These are phyloP conservation scores for Bembecia ichneumoniformis DNA, from an alignment of 2,888 invertebrate species.

Conservation along the genomic window DNA sequence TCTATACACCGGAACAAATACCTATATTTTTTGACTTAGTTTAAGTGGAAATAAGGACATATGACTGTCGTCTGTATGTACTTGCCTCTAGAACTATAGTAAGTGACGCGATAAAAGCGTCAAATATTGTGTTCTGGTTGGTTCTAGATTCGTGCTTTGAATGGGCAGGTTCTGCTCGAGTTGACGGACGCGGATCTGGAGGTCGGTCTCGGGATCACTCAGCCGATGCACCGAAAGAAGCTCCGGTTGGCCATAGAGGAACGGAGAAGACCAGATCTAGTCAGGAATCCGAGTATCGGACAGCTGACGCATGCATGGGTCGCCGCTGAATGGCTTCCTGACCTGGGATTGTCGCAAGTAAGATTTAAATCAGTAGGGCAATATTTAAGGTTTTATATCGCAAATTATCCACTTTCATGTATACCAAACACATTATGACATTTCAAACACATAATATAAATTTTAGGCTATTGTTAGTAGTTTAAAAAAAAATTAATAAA, in stretches of 20 bases:
- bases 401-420: too few species aligned
- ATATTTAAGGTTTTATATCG: not conserved
- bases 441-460: too few species aligned
- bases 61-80: too few species aligned
- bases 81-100: not conserved
- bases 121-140: constrained; percentile 74
- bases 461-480: too few species aligned
- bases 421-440: too few species aligned
- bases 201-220: constrained; percentile 89
- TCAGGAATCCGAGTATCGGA: constrained; percentile 89
- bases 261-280: constrained; percentile 87
- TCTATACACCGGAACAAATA: too few species aligned
- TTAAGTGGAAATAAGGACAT: too few species aligned
- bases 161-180: constrained; percentile 89
- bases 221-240: constrained; percentile 95
- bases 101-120: constrained; percentile 64
- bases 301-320: constrained; percentile 95
- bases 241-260: constrained; percentile 94
- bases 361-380: not conserved
- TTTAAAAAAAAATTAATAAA: too few species aligned
- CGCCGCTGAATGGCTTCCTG: constrained; percentile 92
- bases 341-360: constrained; percentile 88
- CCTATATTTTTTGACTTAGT: constrained; percentile 2
- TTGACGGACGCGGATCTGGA: constrained; percentile 92
- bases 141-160: constrained; percentile 79